Evolutionary conservation across 2,797 vertebrate species (phyloP).

Genomic region (Discoglossus pictus): DNA sequence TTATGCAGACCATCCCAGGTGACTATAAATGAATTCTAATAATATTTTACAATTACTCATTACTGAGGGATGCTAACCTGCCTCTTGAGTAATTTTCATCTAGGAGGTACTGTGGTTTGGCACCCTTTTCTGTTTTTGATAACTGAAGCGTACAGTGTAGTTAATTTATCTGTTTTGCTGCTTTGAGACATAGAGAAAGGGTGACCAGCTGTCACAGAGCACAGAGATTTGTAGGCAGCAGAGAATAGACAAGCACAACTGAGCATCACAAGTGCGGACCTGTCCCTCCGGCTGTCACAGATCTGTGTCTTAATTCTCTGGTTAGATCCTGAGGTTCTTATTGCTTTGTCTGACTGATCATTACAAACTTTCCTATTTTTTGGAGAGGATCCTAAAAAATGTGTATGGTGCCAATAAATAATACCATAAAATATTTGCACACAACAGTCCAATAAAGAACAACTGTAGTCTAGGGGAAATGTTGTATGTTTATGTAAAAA

Average conservation of each 20-base stretch:
- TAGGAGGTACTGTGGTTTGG: background rate
- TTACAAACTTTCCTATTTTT: too few species aligned
- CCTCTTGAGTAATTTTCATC: slow-evolving; percentile 11
- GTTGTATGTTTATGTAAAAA: too few species aligned
- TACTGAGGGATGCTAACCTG: slow-evolving; percentile 10
- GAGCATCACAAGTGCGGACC: slow-evolving; percentile 16
- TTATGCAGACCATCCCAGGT: background rate
- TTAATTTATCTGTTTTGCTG: slow-evolving; percentile 44
- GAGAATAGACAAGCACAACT: slow-evolving; percentile 11
- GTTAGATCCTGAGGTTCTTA: background rate
- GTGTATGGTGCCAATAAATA: too few species aligned
- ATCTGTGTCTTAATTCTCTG: slow-evolving; percentile 2
- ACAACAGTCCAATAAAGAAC: too few species aligned
- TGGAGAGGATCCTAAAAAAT: too few species aligned
- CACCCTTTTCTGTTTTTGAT: slow-evolving; percentile 16
- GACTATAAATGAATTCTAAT: slow-evolving; percentile 5
- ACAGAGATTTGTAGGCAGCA: slow-evolving; percentile 38
- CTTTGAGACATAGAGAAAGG: slow-evolving; percentile 22
- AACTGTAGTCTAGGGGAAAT: too few species aligned
- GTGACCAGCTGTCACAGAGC: slow-evolving; percentile 37
- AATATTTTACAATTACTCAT: slow-evolving; percentile 32
- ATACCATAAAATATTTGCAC: too few species aligned
- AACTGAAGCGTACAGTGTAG: slow-evolving; percentile 32
- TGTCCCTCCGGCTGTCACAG: slow-evolving; percentile 27
- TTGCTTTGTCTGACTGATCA: too few species aligned